Base-by-base conservation (phyloP, 1,140 invertebrate genomes). In the Proctacanthus coquilletti region DNA sequence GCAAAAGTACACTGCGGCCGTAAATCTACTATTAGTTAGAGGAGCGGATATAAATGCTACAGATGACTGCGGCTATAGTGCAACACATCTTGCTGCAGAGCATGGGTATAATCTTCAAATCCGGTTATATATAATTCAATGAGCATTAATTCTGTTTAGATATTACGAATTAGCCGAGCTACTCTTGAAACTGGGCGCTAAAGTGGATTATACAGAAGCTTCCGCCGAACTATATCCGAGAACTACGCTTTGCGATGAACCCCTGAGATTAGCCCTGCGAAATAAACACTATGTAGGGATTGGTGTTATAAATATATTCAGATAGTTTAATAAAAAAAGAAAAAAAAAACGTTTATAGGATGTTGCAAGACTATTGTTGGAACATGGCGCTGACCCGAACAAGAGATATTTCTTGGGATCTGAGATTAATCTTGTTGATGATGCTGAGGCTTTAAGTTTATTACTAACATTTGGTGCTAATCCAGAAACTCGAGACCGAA, bases 31-130 rank as follows among this genome's bases (percentile, higher is more conserved):
- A 21, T 62, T 86, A 20, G 79, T 84, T 1, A 58, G 81, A 25
- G 83, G 81, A 9, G 78, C 79, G 44, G 80, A 86, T 53, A 79
- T 91, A 13, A 77, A 92, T 61, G 80, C 80, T 0, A 72, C 73
- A 8, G 87, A 93, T 52, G 85, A 91, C 48, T 85, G 86, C 45
- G 88, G 87, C 0, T 92, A 91, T 60, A 86, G 84, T 31, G 80
- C 87, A 2, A 62, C 92, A 30, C 88, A 92, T 63, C 64, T 92
- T 23, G 80, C 82, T 21, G 79, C 85, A 3, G 83, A 92, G 44
- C 80, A 85, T 49, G 86, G 86, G 60, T 77, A 65, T 9, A 8
- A n/a, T 38, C 8, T 38, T 18, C 10, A 18, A 13, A 21, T 20
- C 18, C n/a, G n/a, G n/a, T n/a, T n/a, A n/a, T n/a, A n/a, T 32